These are phyloP conservation scores for Gasteruption jaculator DNA, from an alignment of 2,888 invertebrate genomes.

Conservation along the genomic window DNA sequence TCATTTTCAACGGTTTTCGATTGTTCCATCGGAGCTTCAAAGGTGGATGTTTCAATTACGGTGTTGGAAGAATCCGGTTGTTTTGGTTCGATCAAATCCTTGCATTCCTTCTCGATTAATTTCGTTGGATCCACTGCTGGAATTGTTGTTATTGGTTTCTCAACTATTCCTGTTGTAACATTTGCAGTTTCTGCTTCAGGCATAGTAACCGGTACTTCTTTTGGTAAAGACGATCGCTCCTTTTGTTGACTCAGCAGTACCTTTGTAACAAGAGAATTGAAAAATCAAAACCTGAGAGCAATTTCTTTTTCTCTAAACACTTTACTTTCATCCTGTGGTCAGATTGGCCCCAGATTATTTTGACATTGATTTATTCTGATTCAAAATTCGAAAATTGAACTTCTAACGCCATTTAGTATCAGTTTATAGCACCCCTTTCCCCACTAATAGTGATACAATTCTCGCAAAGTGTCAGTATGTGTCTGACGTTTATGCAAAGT, in stretches of 20 bases:
- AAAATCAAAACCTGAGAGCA: no score
- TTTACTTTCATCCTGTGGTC: no score
- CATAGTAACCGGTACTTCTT: constrained; percentile 18
- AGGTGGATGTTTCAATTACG: no score
- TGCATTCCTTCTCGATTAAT: constrained; percentile 3
- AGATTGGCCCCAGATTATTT: no score
- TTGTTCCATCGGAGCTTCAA: background rate
- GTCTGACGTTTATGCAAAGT: no score
- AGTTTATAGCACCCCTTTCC: no score
- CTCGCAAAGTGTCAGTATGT: no score
- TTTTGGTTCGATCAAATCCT: constrained; percentile 20
- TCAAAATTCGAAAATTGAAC: no score
- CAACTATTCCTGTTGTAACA: constrained; percentile 4
- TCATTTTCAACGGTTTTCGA: constrained; percentile 5
- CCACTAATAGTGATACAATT: no score
- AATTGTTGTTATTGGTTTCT: constrained; percentile 8
- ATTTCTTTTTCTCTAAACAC: no score
- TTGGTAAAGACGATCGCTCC: constrained; percentile 26
- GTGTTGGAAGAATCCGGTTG: constrained; percentile 33
- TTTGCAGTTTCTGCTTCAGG: constrained; percentile 14
- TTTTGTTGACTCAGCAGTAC: constrained; percentile 40
- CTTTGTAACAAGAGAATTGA: constrained; percentile 22
- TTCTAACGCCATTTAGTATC: no score
- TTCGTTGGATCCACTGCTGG: constrained; percentile 5
- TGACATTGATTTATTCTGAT: no score